Base-by-base conservation (phyloP, 53 echinoderm and acorn worm species). In the Apostichopus leukothele region DNA sequence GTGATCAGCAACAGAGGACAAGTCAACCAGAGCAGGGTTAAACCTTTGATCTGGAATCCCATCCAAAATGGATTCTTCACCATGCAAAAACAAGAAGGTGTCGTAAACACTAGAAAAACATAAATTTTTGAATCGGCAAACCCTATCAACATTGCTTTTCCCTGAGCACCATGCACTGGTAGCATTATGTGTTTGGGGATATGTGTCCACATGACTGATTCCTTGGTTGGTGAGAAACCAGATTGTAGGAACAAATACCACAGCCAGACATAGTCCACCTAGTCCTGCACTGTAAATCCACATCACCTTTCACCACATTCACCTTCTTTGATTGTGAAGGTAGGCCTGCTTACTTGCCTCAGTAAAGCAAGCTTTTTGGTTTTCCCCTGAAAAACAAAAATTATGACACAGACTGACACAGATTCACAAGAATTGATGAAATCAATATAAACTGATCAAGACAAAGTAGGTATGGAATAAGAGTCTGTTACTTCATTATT, bases 1-100 rank as follows among this genome's bases (percentile, higher is more conserved):
- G 85, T 99, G 99, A 83, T 99, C 86, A 5, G 93, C 76, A 16
- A 99, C 91, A 10, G 96, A 96, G 7, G 96, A 95, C n/a, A 99
- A 60, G 78, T 99, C 99, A 14, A 90, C 91, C 7, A 99, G 75
- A 10, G 99, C 96, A 12, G 99, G 99, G 54, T 90, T 88, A 75
- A 92, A 94, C n/a, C 93, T 78, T 39, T 94, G 86, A 10, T 75
- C 52, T 0, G 94, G 96, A 61, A 99, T 66, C 11, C 96, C 96
- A 25, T 73, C 87, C 14, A 76, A 57, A 13, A 99, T 51, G 11
- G 96, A 91, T 26, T 75, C 89, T 53, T 92, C 27, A 5, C 92
- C 88, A 50, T 93, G 94, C 13, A 99, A 74, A 83, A 99, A 96
- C 55, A 99, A 74, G 87, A 93, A 99, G 12, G 91, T 92, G 27